Conservation (phyloP, 2,797 vertebrate species). For the Onychomys arenicola region DNA sequence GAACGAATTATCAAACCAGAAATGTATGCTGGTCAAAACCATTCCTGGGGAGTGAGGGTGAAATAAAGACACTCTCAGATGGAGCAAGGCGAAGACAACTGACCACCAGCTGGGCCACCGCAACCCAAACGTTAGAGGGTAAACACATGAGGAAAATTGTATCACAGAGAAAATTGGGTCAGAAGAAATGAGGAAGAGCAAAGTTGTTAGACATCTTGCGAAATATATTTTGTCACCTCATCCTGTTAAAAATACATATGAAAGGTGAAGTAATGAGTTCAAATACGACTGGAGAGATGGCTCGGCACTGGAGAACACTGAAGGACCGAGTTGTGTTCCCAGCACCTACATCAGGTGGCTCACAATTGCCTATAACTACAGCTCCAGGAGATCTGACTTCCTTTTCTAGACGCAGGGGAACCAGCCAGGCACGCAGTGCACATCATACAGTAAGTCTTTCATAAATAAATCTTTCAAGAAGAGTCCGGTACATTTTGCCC, state of each 20-base stretch:
- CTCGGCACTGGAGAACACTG: not conserved
- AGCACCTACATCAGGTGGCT: too few relatives aligned
- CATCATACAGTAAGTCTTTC: not conserved
- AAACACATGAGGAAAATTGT: not conserved
- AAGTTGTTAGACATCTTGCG: not conserved
- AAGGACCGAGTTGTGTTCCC: not conserved
- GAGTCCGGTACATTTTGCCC: not conserved
- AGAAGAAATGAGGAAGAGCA: not conserved
- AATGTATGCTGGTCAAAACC: not conserved
- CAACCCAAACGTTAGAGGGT: not conserved
- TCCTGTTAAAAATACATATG: not conserved
- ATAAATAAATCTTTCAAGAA: not conserved
- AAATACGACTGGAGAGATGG: not conserved
- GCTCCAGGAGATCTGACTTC: not conserved
- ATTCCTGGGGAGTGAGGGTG: not conserved
- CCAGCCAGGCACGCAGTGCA: not conserved
- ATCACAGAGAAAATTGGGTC: not conserved
- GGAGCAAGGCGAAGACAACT: constrained; percentile 4
- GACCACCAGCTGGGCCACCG: not conserved
- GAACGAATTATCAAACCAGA: not conserved
- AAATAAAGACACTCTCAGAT: not conserved
- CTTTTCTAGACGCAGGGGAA: not conserved
- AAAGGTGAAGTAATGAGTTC: not conserved
- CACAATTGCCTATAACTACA: not conserved
- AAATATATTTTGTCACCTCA: not conserved